Evolutionary conservation across 2,113 vertebrate species (phyloP).

Genomic region (Plotosus lineatus): DNA sequence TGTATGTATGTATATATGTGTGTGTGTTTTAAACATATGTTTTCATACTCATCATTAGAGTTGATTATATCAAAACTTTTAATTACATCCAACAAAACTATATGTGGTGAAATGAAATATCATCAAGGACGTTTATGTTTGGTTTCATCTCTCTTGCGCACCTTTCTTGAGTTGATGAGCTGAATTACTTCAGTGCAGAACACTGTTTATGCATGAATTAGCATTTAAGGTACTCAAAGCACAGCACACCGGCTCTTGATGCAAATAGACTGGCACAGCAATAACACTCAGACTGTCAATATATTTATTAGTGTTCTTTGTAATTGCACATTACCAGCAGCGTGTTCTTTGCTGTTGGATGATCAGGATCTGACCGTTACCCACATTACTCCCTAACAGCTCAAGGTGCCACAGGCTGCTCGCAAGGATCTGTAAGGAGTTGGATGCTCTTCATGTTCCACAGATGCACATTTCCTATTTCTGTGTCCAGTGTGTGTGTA

Average conservation of each 20-base stretch:
- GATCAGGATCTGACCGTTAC: neutral
- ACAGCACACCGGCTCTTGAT: slow-evolving; percentile 1
- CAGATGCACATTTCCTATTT: neutral
- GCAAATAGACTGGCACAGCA: slow-evolving; percentile 10
- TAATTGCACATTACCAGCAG: neutral
- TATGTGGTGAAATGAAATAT: slow-evolving; percentile 11
- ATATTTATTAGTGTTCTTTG: neutral
- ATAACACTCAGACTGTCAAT: slow-evolving; percentile 12
- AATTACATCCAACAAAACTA: slow-evolving; percentile 19
- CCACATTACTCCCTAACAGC: neutral
- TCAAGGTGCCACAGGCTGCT: slow-evolving; percentile 8
- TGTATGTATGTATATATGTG: too few relatives aligned
- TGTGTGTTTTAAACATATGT: neutral
- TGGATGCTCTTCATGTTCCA: neutral
- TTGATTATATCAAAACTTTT: slow-evolving; percentile 12
- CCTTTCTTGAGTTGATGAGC: slow-evolving; percentile 22
- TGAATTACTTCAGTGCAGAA: slow-evolving; percentile 24
- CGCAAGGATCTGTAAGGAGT: neutral
- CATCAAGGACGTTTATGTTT: slow-evolving; percentile 29
- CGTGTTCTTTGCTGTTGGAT: slow-evolving; percentile 1
- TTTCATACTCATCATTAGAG: slow-evolving; percentile 16
- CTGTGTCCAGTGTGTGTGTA: slow-evolving; percentile 3
- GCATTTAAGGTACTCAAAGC: slow-evolving; percentile 10
- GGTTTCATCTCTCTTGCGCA: slow-evolving; percentile 3
- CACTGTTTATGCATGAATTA: slow-evolving; percentile 4